Percentiles rank a stretch among this genome's conserved stretches.
phyloP scores from a whole-genome alignment of 2,888 invertebrate species.

The Neuroscelio doddi region DNA sequence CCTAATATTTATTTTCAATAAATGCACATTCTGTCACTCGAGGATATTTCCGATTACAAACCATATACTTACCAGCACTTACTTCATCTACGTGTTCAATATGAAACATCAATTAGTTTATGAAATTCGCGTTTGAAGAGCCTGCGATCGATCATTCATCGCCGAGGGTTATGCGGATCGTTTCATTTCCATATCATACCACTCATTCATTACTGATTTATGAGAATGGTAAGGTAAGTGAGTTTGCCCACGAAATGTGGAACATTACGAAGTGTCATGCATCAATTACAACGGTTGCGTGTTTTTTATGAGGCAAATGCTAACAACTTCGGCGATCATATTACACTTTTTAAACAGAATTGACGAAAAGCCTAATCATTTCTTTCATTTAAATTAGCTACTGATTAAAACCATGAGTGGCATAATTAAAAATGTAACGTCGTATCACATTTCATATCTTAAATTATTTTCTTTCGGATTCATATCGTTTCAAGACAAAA shows the following conservation, averaged over 20 bases:
- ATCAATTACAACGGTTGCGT: no score
- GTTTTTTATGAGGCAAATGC: no score
- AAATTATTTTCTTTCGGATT: no score
- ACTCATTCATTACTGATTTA: slow-evolving; percentile 7
- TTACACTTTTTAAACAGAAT: no score
- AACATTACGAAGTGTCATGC: not conserved
- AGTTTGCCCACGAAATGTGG: not conserved
- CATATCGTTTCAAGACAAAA: slow-evolving; percentile 13
- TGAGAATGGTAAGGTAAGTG: slow-evolving; percentile 1
- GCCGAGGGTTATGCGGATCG: slow-evolving; percentile 25
- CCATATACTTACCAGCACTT: slow-evolving; percentile 43
- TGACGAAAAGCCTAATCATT: no score
- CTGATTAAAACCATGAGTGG: no score
- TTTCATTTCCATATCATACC: slow-evolving; percentile 23
- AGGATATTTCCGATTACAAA: slow-evolving; percentile 28
- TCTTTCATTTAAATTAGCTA: no score
- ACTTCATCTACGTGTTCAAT: slow-evolving; percentile 33
- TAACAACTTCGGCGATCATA: no score
- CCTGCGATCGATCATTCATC: slow-evolving; percentile 35
- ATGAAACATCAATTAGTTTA: slow-evolving; percentile 39
- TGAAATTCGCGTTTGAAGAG: slow-evolving; percentile 29
- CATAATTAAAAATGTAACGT: no score
- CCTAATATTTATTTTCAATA: slow-evolving; percentile 4
- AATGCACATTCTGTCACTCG: slow-evolving; percentile 36
- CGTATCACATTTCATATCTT: no score